Evolutionary conservation across 2,113 vertebrate species (phyloP).

Genomic region (Piaya cayana): DNA sequence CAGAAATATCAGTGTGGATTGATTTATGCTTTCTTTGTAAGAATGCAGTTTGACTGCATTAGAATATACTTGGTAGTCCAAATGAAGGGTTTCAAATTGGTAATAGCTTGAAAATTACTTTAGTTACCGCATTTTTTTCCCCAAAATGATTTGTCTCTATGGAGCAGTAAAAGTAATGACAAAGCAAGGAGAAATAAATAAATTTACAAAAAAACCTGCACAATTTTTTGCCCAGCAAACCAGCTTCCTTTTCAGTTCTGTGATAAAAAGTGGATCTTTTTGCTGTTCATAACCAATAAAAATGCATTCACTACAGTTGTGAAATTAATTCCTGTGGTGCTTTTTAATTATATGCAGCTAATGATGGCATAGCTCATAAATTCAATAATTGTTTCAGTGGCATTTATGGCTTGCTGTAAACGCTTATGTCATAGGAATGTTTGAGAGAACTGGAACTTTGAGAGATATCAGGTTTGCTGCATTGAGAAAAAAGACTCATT

Average conservation of each 20-base stretch:
- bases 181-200: conserved; percentile 6
- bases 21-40: not conserved
- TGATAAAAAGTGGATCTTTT: not conserved
- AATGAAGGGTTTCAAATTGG: not conserved
- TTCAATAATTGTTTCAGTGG: not conserved
- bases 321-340: not conserved
- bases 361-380: not conserved
- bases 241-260: not conserved
- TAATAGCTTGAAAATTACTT: not conserved
- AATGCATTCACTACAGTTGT: conserved; percentile 3
- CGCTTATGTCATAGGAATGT: not conserved
- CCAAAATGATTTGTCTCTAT: not conserved
- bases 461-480: not conserved
- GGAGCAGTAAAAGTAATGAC: not conserved
- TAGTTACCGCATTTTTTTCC: not conserved
- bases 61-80: not conserved
- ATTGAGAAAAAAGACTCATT: not conserved
- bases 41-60: not conserved
- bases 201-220: not conserved
- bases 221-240: not conserved
- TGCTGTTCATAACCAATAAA: not conserved
- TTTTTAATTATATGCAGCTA: not conserved
- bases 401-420: not conserved
- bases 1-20: not conserved
- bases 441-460: not conserved